Base-by-base conservation (phyloP, 1,140 invertebrate species). In the Archivesica marissinica region DNA sequence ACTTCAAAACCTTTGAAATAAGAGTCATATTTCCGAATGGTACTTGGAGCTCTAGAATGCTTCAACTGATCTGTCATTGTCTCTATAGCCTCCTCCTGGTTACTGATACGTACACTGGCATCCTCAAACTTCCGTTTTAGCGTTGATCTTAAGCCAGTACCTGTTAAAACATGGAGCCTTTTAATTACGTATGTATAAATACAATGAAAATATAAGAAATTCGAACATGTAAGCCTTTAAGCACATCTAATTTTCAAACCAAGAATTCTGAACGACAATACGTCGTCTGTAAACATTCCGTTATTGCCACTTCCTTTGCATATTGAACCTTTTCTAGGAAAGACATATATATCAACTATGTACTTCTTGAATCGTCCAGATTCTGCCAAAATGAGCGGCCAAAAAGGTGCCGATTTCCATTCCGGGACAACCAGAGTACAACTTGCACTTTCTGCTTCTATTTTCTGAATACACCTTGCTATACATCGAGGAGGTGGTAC, bases 401-500 rank as follows among this genome's bases (percentile, higher is more conserved):
- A 70, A 61, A 25, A 64, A 44, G 85, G 70, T 2, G 85, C 85
- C 0, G 66, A 64, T 15, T 30, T 68, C 85, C 85, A 81, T 0
- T 0, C 1, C 15, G 70, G 78, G 25, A 82, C 30, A 28, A 81
- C 38, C 0, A 28, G 35, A 44, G 66, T 23, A 35, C 61, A 25
- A 33, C 23, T 52, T 0, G 77, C 38, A 20, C 23, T 61, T 6
- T 86, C 85, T 25, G 23, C 15, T 38, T 66, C 50, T 17, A 86
- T 54, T 59, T 81, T 86, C 4, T 38, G 13, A 23, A 76, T 56
- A 35, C 74, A 56, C 1, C n/a, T 59, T 28, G 28, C 28, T 4
- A 52, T 11, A 13, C 81, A 52, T 0, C 68, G 59, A 4, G 77
- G 78, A 25, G 78, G 77, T 13, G 85, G 85, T 17, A 86, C 85